phyloP scores from a whole-genome alignment of 2,113 vertebrate genomes.

The Eulemur macaco region DNA sequence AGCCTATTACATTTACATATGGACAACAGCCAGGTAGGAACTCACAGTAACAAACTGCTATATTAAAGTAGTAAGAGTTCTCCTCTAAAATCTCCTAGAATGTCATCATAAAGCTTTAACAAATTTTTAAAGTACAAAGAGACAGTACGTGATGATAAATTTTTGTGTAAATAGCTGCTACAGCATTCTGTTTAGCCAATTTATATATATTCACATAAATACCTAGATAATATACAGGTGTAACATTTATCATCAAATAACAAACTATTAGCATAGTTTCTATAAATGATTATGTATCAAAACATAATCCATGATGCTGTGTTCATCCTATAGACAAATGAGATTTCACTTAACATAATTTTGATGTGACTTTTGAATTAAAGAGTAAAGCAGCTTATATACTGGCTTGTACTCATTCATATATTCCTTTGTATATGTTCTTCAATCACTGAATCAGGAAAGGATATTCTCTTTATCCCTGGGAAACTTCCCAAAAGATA shows the following conservation, averaged over 20 bases:
- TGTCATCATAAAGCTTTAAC: not conserved
- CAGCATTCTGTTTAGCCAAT: not conserved
- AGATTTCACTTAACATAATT: not conserved
- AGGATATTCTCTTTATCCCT: not conserved
- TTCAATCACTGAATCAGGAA: not conserved
- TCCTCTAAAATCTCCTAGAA: constrained; percentile 3
- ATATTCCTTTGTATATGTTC: not conserved
- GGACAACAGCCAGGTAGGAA: not conserved
- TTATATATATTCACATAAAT: not conserved
- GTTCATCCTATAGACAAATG: not conserved
- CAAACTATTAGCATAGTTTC: not conserved
- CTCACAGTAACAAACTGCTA: not conserved
- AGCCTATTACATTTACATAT: not conserved
- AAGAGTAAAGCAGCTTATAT: not conserved
- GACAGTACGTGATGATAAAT: not conserved
- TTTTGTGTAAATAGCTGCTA: not conserved
- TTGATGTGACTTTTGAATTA: not conserved
- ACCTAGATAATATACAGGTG: not conserved
- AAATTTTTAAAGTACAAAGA: not conserved
- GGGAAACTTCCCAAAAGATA: not conserved
- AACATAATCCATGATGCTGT: not conserved
- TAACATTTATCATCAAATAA: not conserved
- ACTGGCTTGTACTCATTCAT: not conserved
- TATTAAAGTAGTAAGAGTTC: not conserved
- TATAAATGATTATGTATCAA: not conserved